These are phyloP conservation scores for Venturia canescens DNA, from an alignment of 1,140 invertebrate species.

Conservation along the genomic window DNA sequence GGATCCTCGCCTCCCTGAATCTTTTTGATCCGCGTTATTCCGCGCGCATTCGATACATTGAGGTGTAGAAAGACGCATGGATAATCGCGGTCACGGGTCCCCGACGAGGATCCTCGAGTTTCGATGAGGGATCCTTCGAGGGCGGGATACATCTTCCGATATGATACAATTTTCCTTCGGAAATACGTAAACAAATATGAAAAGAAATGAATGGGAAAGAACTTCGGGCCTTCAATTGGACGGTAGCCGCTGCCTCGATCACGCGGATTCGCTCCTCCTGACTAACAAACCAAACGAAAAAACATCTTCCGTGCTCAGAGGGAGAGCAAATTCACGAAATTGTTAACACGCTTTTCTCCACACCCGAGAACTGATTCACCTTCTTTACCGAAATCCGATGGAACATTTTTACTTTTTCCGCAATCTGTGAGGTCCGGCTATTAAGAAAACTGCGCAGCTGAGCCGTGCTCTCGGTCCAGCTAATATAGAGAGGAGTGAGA, in stretches of 20 bases:
- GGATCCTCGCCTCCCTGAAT: conserved; percentile 31
- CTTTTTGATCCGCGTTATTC: conserved; percentile 15
- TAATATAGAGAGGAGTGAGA: conserved; percentile 4
- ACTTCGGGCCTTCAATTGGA: not conserved
- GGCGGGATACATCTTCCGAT: conserved; percentile 37
- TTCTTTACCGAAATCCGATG: too few relatives aligned
- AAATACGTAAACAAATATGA: conserved; percentile 1
- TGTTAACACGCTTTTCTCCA: too few relatives aligned
- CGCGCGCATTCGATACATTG: not conserved
- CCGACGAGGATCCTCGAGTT: conserved; percentile 33
- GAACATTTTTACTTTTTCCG: too few relatives aligned
- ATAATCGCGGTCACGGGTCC: conserved; percentile 41
- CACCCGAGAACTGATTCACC: too few relatives aligned
- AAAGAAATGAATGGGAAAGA: not conserved
- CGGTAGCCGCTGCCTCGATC: too few relatives aligned
- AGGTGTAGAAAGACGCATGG: conserved; percentile 14
- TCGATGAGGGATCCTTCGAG: conserved; percentile 11
- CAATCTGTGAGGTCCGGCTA: not conserved
- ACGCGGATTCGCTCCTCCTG: too few relatives aligned
- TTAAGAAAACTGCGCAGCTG: not conserved
- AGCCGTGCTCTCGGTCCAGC: not conserved
- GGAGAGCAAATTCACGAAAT: too few relatives aligned
- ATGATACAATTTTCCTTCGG: not conserved
- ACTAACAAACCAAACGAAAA: too few relatives aligned
- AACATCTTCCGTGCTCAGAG: too few relatives aligned